Evolutionary conservation across 2,113 vertebrate species (phyloP).

Genomic region (Cavia aperea): DNA sequence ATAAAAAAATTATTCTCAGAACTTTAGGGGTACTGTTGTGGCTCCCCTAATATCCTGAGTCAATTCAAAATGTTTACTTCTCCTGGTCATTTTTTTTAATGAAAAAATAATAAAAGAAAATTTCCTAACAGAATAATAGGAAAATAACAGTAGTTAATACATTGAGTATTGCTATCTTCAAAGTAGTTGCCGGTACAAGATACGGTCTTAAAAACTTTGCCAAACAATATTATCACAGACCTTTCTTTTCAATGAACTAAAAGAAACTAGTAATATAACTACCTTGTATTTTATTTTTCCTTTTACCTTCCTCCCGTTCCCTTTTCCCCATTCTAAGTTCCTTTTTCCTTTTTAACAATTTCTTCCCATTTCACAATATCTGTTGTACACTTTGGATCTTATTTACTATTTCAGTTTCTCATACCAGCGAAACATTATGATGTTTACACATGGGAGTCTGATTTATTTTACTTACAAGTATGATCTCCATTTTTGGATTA

Average conservation of each 20-base stretch:
- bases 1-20: not conserved
- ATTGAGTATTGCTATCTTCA: not conserved
- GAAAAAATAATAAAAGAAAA: not conserved
- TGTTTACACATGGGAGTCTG: not conserved
- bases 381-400: not conserved
- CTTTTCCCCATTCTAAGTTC: not conserved
- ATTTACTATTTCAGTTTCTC: not conserved
- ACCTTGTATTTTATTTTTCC: not conserved
- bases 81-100: not conserved
- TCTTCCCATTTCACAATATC: not conserved
- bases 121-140: not conserved
- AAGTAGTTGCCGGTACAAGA: not conserved
- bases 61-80: not conserved
- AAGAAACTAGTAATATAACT: not conserved
- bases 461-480: not conserved
- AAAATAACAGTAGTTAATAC: not conserved
- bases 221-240: not conserved
- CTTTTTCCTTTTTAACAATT: not conserved
- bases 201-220: not conserved
- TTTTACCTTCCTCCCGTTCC: not conserved
- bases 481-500: not conserved
- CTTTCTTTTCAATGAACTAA: not conserved
- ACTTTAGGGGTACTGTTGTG: not conserved
- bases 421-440: not conserved
- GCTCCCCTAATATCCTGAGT: not conserved